These are phyloP conservation scores for Orestias chungarensis DNA, from an alignment of 2,797 vertebrate genomes.

Conservation along the genomic window DNA sequence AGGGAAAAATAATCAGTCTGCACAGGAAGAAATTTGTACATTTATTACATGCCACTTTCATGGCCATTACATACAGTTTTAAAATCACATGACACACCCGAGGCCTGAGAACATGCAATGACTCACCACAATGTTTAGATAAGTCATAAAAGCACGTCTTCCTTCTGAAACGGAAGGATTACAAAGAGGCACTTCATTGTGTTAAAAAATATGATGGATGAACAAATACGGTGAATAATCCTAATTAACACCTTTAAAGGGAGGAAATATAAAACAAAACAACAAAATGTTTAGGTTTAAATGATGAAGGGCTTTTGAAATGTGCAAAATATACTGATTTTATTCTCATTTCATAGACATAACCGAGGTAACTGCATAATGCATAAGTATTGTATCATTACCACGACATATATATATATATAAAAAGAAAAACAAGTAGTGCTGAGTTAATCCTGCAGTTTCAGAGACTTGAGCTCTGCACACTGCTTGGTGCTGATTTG, in stretches of 20 bases:
- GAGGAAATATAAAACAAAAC: slow-evolving; percentile 7
- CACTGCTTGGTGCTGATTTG: slow-evolving; percentile 26
- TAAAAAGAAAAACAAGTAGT: slow-evolving; percentile 2
- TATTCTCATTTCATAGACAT: slow-evolving; percentile 35
- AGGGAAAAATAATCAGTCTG: slow-evolving; percentile 1
- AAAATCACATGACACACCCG: slow-evolving; percentile 29
- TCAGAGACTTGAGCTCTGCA: slow-evolving; percentile 25
- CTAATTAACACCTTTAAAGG: slow-evolving; percentile 6
- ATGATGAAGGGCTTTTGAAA: slow-evolving; percentile 27
- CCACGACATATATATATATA: slow-evolving; percentile 19
- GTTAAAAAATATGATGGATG: slow-evolving; percentile 33
- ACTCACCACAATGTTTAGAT: slow-evolving; percentile 45
- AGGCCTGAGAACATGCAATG: slow-evolving; percentile 46
- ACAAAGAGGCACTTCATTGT: slow-evolving; percentile 77
- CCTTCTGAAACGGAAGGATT: slow-evolving; percentile 53
- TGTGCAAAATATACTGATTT: slow-evolving; percentile 42
- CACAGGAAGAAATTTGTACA: neutral
- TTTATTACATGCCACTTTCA: slow-evolving; percentile 62
- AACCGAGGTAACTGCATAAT: slow-evolving; percentile 56
- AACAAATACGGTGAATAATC: slow-evolving; percentile 19
- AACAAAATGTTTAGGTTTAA: slow-evolving; percentile 27
- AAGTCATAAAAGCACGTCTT: slow-evolving; percentile 56
- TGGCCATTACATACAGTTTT: slow-evolving; percentile 44
- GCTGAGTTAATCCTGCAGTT: slow-evolving; percentile 26
- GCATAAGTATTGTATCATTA: slow-evolving; percentile 45